Conservation (phyloP, 1,140 invertebrate species). For the Armadillidium nasatum region DNA sequence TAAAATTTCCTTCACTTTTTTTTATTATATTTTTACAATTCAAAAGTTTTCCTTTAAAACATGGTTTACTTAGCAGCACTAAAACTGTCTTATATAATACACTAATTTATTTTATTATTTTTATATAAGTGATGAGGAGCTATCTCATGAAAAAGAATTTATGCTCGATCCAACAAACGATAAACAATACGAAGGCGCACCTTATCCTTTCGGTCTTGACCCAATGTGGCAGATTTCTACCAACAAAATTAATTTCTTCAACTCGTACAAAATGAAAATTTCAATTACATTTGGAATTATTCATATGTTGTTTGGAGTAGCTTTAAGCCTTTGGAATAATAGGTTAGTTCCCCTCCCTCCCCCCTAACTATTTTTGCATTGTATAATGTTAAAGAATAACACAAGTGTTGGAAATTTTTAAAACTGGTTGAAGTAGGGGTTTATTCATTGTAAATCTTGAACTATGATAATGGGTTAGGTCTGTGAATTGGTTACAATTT, state of each 20-base stretch:
- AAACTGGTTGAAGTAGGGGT: too few relatives aligned
- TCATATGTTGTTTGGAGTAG: constrained; percentile 87
- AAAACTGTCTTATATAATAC: neutral
- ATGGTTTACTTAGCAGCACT: neutral
- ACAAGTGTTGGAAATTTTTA: too few relatives aligned
- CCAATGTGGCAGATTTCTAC: constrained; percentile 74
- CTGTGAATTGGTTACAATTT: too few relatives aligned
- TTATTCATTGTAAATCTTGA: too few relatives aligned
- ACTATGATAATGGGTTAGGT: too few relatives aligned
- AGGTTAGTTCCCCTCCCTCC: constrained; percentile 43
- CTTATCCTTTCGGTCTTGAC: constrained; percentile 84
- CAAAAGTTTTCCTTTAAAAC: neutral
- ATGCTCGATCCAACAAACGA: constrained; percentile 61
- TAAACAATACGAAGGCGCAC: constrained; percentile 56
- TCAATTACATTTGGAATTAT: constrained; percentile 85
- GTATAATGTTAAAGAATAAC: too few relatives aligned
- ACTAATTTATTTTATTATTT: neutral
- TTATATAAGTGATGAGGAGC: constrained; percentile 27
- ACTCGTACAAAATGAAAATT: constrained; percentile 93
- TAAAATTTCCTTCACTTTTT: neutral
- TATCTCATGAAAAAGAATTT: constrained; percentile 51
- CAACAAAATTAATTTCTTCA: constrained; percentile 77
- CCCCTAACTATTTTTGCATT: too few relatives aligned
- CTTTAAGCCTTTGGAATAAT: constrained; percentile 55
- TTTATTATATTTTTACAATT: neutral